Evolutionary conservation across 1,140 invertebrate genomes (phyloP), one percentile per base, ranked within the genome.

Genomic region (Parasteatoda tepidariorum): DNA sequence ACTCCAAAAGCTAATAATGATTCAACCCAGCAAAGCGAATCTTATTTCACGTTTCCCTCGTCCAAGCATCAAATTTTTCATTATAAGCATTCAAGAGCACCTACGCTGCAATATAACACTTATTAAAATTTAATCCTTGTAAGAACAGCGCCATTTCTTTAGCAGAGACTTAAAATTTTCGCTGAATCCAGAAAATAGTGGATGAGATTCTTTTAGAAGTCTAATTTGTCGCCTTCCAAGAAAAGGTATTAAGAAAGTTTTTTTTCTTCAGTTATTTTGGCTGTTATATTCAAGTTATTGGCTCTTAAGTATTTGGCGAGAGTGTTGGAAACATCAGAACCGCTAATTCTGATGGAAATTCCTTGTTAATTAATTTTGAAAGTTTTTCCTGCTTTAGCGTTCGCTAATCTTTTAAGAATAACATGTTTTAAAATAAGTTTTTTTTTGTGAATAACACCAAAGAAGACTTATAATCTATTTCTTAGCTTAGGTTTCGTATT

Each of bases 311-410:
- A 24, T 38, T 62, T 30, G 31, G 30, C 28, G 31, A 30, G 24
- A 22, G 5, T 75, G 18, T 24, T 11, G 34, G 41, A 22, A 2
- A 54, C 55, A 73, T 57, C 38, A 31, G 57, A 41, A 24, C 57
- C 5, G 71, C 71, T 75, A 75, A 75, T 75, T 75, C 57, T 34
- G 18, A 31, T 15, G n/a, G 18, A 75, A 75, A 75, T 75, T 55
- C 57, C 71, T 28, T 38, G 57, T 59, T 75, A 75, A 75, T 75
- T 75, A 75, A 38, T 75, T 75, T 75, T 75, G 31, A 24, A 9
- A 34, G 33, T 0, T 66, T 66, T 30, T n/a, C 18, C 7, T 62
- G 59, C 9, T 9, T 11, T 7, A 31, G 15, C 26, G 1, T 57
- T 30, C 33, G n/a, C n/a, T n/a, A n/a, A n/a, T n/a, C n/a, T n/a